A percentile compares a stretch with the other conserved stretches of the same genome.
These are phyloP conservation scores for Mnemiopsis leidyi DNA, from an alignment of 37 sponge, comb jelly and placozoan genomes.

Conservation along the genomic window DNA sequence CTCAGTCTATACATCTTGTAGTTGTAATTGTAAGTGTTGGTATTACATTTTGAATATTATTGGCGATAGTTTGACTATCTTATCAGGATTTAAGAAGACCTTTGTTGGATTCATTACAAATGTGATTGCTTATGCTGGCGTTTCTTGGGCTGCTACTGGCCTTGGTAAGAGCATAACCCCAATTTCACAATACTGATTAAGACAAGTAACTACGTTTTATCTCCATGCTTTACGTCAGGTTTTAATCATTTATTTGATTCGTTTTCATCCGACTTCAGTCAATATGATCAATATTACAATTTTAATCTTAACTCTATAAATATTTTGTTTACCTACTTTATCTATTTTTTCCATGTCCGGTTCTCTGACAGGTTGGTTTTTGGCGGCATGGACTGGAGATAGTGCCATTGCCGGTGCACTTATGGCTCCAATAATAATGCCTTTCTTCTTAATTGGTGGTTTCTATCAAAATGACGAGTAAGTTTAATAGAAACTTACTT, in stretches of 20 bases:
- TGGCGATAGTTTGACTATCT: background rate
- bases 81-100: background rate
- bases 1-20: too few relatives aligned
- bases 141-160: conserved; percentile 25
- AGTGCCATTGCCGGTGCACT: conserved; percentile 41
- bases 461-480: conserved; percentile 34
- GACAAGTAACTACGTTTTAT: too few relatives aligned
- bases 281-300: too few relatives aligned
- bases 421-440: conserved; percentile 29
- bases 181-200: too few relatives aligned
- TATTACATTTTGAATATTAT: too few relatives aligned
- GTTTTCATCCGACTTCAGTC: too few relatives aligned
- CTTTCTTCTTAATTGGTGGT: conserved; percentile 55
- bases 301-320: too few relatives aligned
- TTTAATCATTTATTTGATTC: background rate
- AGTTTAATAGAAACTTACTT: too few relatives aligned
- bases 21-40: too few relatives aligned
- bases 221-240: background rate
- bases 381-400: conserved; percentile 30
- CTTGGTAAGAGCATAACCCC: too few relatives aligned
- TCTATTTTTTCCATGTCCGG: too few relatives aligned
- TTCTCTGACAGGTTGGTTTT: background rate
- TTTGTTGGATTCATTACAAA: conserved; percentile 4
- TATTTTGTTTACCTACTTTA: too few relatives aligned
- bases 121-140: background rate